Base-by-base conservation (phyloP, 2,797 vertebrate genomes). In the Coracias cyanogaster region DNA sequence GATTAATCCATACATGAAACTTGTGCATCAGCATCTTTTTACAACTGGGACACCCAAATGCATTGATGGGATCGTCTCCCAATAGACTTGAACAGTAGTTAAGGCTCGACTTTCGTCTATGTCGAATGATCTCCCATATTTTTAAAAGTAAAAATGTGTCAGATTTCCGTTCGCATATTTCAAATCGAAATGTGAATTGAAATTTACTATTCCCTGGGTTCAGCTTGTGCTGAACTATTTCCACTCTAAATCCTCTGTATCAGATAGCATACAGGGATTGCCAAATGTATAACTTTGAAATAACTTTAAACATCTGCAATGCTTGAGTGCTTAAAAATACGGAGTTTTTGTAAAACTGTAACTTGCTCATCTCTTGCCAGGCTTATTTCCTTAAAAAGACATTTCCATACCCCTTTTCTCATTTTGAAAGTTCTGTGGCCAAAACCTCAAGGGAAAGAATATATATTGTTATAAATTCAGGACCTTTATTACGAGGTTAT, bases 131-230 rank as follows among this genome's bases (percentile, higher is more conserved):
- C 29, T 78, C 70, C 69, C 19, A 0, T 91, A 48, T 39, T 78
- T 83, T 91, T 89, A 15, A 51, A 92, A 84, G 70, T 79, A 49
- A 70, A 82, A 94, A 33, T 31, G 16, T 79, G 31, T 83, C 60
- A 37, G 18, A 45, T 88, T 72, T 79, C 26, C 72, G 49, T 74
- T 82, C 85, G n/a, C 2, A 2, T 58, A 28, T 86, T 81, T 69
- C 79, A 72, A 4, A 16, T 12, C 31, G 61, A 92, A 91, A 28
- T 33, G 24, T 46, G 57, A 55, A 49, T 62, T 61, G 41, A 55
- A 70, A 52, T 52, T 66, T 76, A 35, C 13, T 18, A 14, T 88
- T 90, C 86, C 39, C 1, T 16, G 41, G 43, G 35, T 82, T 90
- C 79, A 64, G 60, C 79, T 73, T 76, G 46, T 87, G 82, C 84